Percentiles rank a stretch among this genome's conserved stretches.
phyloP scores from a whole-genome alignment of 2,797 vertebrate genomes.

The Pampus argenteus region DNA sequence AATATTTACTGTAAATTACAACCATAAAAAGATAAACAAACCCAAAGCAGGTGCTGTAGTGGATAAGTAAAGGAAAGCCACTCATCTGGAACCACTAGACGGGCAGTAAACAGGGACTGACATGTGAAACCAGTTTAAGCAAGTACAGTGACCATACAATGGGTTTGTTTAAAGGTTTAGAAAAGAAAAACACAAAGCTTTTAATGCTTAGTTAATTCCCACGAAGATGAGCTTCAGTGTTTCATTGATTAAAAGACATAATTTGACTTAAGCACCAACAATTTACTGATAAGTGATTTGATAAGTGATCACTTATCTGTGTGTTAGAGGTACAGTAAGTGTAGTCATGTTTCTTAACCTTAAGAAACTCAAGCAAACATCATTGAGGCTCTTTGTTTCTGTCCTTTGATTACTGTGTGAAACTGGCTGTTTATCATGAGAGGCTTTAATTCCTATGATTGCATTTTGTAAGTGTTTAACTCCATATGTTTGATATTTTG shows the following conservation, averaged over 20 bases:
- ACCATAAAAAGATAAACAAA: not conserved
- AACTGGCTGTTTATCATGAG: constrained; percentile 23
- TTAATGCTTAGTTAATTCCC: not conserved
- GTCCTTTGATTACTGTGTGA: constrained; percentile 22
- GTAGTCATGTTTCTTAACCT: not conserved
- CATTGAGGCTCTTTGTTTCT: not conserved
- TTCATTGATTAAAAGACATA: not conserved
- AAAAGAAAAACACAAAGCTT: not conserved
- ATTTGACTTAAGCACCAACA: not conserved
- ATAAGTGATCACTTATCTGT: not conserved
- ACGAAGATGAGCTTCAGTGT: constrained; percentile 1
- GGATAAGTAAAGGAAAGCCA: not conserved
- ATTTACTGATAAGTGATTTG: not conserved
- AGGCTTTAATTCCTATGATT: constrained; percentile 30
- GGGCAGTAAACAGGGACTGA: not conserved
- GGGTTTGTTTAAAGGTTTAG: not conserved
- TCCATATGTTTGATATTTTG: not conserved
- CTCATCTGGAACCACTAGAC: constrained; percentile 11
- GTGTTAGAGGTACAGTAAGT: not conserved
- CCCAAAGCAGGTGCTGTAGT: constrained; percentile 1
- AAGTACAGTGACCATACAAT: no score
- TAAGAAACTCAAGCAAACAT: not conserved
- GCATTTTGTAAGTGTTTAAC: constrained; percentile 33
- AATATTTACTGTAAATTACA: not conserved
- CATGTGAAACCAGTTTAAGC: not conserved